Evolutionary conservation across 2,888 invertebrate genomes (phyloP).

Genomic region (Eubasilissa splendida): DNA sequence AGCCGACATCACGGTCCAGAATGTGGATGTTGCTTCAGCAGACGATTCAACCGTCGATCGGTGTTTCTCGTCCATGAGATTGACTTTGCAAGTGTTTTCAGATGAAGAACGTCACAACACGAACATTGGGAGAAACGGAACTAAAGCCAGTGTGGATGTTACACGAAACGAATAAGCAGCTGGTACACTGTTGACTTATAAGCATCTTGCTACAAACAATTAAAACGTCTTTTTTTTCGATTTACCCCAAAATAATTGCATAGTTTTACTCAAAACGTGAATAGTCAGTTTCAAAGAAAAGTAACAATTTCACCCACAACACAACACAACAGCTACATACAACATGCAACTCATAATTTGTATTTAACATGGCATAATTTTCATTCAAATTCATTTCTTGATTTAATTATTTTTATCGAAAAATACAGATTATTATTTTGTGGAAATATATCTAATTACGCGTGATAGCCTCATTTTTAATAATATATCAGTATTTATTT

Average conservation of each 20-base stretch:
- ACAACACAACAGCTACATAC: slow-evolving; percentile 4
- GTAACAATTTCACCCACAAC: slow-evolving; percentile 30
- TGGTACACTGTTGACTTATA: slow-evolving; percentile 51
- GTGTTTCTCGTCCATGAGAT: slow-evolving; percentile 43
- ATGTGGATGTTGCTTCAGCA: too few relatives aligned
- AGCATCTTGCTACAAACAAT: slow-evolving; percentile 48
- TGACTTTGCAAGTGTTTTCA: slow-evolving; percentile 63
- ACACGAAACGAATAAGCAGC: slow-evolving; percentile 55
- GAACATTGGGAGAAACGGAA: slow-evolving; percentile 75
- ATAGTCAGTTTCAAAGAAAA: slow-evolving; percentile 49
- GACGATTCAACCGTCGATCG: background rate
- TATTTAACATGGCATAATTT: slow-evolving; percentile 5
- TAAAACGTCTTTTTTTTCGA: slow-evolving; percentile 40
- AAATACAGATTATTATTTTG: too few relatives aligned
- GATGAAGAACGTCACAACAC: slow-evolving; percentile 73
- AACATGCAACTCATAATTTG: background rate
- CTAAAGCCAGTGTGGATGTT: slow-evolving; percentile 71
- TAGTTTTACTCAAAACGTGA: slow-evolving; percentile 19
- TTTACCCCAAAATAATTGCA: slow-evolving; percentile 25
- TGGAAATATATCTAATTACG: too few relatives aligned
- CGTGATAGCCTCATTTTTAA: too few relatives aligned
- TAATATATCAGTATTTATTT: background rate
- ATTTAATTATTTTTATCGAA: background rate
- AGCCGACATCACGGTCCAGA: too few relatives aligned
- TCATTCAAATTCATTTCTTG: background rate